Evolutionary conservation across 1,140 invertebrate genomes (phyloP).

Genomic region (Leptinotarsa undecemlineata): DNA sequence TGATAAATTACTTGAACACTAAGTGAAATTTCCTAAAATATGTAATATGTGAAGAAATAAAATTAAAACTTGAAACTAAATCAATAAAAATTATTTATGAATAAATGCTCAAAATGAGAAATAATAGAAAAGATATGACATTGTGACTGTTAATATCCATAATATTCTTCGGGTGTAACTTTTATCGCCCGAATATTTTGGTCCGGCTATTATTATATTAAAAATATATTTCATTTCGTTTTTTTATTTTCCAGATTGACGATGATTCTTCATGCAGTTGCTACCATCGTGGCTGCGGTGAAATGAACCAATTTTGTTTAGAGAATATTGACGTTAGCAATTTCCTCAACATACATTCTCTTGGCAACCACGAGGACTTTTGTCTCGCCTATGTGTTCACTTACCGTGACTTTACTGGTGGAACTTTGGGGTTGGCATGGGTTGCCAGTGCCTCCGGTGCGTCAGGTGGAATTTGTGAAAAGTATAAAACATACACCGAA

Average conservation of each 20-base stretch:
- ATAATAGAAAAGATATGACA: too few relatives aligned
- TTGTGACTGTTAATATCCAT: too few relatives aligned
- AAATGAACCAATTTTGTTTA: slow-evolving; percentile 92
- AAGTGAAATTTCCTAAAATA: too few relatives aligned
- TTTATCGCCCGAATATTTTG: too few relatives aligned
- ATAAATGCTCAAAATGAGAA: too few relatives aligned
- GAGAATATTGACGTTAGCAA: slow-evolving; percentile 99
- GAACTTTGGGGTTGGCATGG: slow-evolving; percentile 86
- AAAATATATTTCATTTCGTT: not conserved
- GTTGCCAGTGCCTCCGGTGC: slow-evolving; percentile 94
- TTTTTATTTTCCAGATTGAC: slow-evolving; percentile 70
- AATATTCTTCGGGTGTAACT: too few relatives aligned
- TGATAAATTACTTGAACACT: too few relatives aligned
- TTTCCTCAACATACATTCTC: slow-evolving; percentile 96
- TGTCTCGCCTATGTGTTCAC: slow-evolving; percentile 99
- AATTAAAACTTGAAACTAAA: too few relatives aligned
- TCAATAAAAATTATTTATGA: too few relatives aligned
- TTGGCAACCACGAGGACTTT: slow-evolving; percentile 96
- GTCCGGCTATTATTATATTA: not conserved
- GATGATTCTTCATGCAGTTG: slow-evolving; percentile 80
- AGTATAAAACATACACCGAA: slow-evolving; percentile 95
- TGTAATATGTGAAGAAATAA: too few relatives aligned
- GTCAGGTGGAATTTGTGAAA: slow-evolving; percentile 98
- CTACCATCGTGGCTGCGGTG: slow-evolving; percentile 64
- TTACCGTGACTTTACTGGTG: slow-evolving; percentile 66